Evolutionary conservation across 2,113 vertebrate genomes (phyloP).

Genomic region (Myotis lucifugus): DNA sequence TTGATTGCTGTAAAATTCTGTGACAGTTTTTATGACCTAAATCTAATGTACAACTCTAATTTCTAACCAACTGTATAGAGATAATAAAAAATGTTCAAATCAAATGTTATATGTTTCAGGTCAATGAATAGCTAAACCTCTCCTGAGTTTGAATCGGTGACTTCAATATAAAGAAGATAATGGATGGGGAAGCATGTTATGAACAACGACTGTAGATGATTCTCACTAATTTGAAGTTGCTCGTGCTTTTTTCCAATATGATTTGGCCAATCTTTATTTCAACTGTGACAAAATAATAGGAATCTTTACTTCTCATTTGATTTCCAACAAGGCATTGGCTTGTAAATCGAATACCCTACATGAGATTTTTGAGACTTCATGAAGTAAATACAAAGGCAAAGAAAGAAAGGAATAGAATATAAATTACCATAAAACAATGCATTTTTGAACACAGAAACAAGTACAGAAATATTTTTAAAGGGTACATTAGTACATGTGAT

Average conservation of each 20-base stretch:
- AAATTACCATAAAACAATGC: slow-evolving; percentile 42
- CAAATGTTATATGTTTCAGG: background rate
- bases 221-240: slow-evolving; percentile 62
- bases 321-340: slow-evolving; percentile 62
- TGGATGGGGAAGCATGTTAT: background rate
- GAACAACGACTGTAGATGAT: slow-evolving; percentile 39
- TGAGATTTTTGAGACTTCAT: slow-evolving; percentile 67
- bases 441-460: slow-evolving; percentile 56
- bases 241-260: slow-evolving; percentile 34
- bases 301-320: slow-evolving; percentile 60
- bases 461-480: background rate
- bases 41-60: background rate
- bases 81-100: slow-evolving; percentile 21
- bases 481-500: background rate
- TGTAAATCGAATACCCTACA: slow-evolving; percentile 58
- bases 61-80: background rate
- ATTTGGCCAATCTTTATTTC: slow-evolving; percentile 66
- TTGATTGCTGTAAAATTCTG: background rate
- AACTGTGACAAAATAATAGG: slow-evolving; percentile 32
- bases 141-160: slow-evolving; percentile 24
- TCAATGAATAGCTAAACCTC: background rate
- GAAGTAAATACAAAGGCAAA: slow-evolving; percentile 70
- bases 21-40: background rate
- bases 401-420: background rate
- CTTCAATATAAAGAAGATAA: background rate